Percentiles rank a stretch among this genome's conserved stretches.
Evolutionary conservation across 2,113 vertebrate species (phyloP).

Genomic region (Naja naja): DNA sequence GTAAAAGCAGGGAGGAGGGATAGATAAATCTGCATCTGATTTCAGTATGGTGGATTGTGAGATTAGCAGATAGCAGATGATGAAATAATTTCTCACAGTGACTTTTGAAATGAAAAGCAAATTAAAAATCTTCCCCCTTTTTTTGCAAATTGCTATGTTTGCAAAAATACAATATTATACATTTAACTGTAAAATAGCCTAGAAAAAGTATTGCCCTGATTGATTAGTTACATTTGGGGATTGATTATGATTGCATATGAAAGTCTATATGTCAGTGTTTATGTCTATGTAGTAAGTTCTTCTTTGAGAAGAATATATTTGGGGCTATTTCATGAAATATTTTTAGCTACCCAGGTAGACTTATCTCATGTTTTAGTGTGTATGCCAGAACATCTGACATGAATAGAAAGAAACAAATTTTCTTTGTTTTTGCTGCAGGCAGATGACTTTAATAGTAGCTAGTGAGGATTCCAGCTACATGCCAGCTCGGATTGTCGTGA

Average conservation of each 20-base stretch:
- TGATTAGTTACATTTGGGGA: not conserved
- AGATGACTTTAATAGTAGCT: slow-evolving; percentile 87
- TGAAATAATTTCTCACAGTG: not conserved
- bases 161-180: not conserved
- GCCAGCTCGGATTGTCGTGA: slow-evolving; percentile 90
- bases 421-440: slow-evolving; percentile 68
- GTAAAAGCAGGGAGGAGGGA: not conserved
- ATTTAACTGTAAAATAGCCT: not conserved
- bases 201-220: not conserved
- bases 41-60: not conserved
- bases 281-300: not conserved
- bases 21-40: not conserved
- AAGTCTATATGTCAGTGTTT: not conserved
- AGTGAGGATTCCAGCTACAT: slow-evolving; percentile 97
- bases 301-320: not conserved
- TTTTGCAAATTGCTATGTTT: not conserved
- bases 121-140: not conserved
- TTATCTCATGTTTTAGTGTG: not conserved
- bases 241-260: not conserved
- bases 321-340: not conserved
- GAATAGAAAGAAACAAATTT: not conserved
- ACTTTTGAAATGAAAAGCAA: not conserved
- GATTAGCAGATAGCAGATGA: not conserved
- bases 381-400: not conserved
- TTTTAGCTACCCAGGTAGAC: not conserved